These are phyloP conservation scores for Margarornis squamiger DNA, from an alignment of 2,797 vertebrate genomes.

Conservation along the genomic window DNA sequence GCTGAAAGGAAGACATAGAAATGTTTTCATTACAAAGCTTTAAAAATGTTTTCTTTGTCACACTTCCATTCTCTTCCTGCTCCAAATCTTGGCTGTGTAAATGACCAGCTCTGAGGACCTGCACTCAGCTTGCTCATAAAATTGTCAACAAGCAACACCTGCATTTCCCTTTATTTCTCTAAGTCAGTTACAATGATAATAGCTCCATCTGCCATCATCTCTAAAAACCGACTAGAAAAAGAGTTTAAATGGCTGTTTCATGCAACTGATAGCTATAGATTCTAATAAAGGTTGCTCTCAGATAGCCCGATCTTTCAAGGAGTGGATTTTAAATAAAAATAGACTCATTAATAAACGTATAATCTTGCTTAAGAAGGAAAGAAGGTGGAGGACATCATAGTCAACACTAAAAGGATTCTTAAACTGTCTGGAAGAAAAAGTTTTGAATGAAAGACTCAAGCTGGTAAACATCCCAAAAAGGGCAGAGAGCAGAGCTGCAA, in stretches of 20 bases:
- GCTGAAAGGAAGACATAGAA: neutral
- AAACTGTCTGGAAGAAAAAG: neutral
- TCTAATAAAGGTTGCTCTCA: neutral
- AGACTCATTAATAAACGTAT: neutral
- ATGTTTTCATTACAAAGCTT: neutral
- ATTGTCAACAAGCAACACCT: neutral
- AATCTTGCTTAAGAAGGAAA: neutral
- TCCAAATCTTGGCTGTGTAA: neutral
- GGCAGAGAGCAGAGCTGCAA: neutral
- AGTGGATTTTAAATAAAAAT: constrained; percentile 8
- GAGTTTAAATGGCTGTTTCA: neutral
- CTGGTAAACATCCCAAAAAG: neutral
- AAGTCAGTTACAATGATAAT: neutral
- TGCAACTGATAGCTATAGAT: constrained; percentile 37
- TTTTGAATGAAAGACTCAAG: neutral
- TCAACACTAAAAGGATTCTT: neutral
- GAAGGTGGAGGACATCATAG: neutral
- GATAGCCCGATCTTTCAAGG: neutral
- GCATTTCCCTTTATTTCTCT: neutral
- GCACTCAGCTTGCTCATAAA: neutral
- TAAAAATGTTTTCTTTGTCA: neutral
- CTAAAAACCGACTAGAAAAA: neutral
- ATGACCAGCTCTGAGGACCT: neutral
- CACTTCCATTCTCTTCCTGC: neutral
- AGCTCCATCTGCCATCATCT: neutral